Evolutionary conservation across 2,888 invertebrate genomes (phyloP).

Genomic region (Anoplius nigerrimus): DNA sequence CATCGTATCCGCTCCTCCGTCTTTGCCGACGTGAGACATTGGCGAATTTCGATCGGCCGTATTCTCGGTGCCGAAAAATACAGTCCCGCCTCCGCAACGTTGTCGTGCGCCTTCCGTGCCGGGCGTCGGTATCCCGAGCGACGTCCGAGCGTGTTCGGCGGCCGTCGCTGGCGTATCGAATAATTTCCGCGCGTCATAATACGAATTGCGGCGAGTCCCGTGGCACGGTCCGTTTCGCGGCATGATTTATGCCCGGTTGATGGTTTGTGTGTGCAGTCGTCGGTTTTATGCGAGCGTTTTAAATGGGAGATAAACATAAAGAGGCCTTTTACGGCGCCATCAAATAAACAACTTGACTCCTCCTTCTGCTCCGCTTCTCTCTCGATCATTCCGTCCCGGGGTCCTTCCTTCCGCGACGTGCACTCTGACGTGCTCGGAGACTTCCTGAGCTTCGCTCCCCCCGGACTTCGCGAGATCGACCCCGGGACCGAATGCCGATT

Average conservation of each 20-base stretch:
- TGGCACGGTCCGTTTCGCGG: slow-evolving; percentile 63
- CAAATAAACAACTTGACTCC: slow-evolving; percentile 76
- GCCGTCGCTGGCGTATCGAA: slow-evolving; percentile 10
- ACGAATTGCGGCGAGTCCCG: slow-evolving; percentile 47
- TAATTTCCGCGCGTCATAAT: slow-evolving; percentile 19
- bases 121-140: slow-evolving; percentile 11
- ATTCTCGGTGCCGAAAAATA: no score
- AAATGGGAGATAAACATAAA: slow-evolving; percentile 75
- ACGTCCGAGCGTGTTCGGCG: slow-evolving; percentile 6
- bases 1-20: no score
- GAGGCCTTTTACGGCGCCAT: slow-evolving; percentile 75
- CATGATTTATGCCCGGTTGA: slow-evolving; percentile 73
- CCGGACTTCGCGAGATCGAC: slow-evolving; percentile 4
- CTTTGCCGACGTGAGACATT: no score
- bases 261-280: slow-evolving; percentile 72
- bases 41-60: no score
- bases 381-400: slow-evolving; percentile 5
- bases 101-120: background rate
- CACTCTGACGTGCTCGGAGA: slow-evolving; percentile 5
- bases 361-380: slow-evolving; percentile 61
- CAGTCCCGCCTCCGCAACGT: background rate
- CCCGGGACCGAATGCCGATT: background rate
- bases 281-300: slow-evolving; percentile 74
- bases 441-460: background rate
- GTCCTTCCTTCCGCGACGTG: slow-evolving; percentile 18